Conservation (phyloP, 2,888 invertebrate genomes). For the Zygogramma bicolorata region DNA sequence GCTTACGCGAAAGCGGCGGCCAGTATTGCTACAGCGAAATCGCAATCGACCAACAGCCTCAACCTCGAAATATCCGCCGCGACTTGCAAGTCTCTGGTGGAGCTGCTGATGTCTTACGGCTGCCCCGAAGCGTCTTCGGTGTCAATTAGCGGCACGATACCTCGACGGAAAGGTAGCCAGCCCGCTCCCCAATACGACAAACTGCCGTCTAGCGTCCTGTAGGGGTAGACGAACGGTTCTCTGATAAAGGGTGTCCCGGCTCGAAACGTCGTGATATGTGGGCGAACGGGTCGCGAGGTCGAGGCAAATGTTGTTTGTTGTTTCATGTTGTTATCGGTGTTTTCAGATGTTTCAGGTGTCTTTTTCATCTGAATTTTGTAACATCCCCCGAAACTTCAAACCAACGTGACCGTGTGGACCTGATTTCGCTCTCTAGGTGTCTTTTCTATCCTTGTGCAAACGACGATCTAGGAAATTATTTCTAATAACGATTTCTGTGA, state of each 20-base stretch:
- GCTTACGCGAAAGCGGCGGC: conserved; percentile 82
- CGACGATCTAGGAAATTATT: too few relatives aligned
- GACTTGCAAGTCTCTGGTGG: conserved; percentile 67
- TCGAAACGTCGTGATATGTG: neutral
- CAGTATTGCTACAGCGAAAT: conserved; percentile 72
- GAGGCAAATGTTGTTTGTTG: neutral
- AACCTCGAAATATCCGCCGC: conserved; percentile 67
- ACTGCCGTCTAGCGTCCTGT: conserved; percentile 72
- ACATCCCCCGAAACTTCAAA: too few relatives aligned
- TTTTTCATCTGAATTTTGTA: too few relatives aligned
- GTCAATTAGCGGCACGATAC: conserved; percentile 72
- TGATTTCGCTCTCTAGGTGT: too few relatives aligned
- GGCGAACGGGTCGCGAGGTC: neutral
- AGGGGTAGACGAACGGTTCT: conserved; percentile 8
- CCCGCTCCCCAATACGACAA: conserved; percentile 69
- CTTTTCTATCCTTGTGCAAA: too few relatives aligned
- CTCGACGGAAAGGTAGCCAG: conserved; percentile 71
- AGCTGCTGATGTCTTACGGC: conserved; percentile 75
- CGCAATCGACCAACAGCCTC: conserved; percentile 61
- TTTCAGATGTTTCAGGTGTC: neutral
- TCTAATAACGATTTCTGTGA: too few relatives aligned
- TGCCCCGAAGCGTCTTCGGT: conserved; percentile 72
- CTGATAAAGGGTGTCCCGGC: neutral
- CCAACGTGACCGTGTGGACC: too few relatives aligned
- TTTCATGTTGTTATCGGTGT: neutral